Evolutionary conservation across 2,797 vertebrate genomes (phyloP).

Genomic region (Silurus lanzhouensis): DNA sequence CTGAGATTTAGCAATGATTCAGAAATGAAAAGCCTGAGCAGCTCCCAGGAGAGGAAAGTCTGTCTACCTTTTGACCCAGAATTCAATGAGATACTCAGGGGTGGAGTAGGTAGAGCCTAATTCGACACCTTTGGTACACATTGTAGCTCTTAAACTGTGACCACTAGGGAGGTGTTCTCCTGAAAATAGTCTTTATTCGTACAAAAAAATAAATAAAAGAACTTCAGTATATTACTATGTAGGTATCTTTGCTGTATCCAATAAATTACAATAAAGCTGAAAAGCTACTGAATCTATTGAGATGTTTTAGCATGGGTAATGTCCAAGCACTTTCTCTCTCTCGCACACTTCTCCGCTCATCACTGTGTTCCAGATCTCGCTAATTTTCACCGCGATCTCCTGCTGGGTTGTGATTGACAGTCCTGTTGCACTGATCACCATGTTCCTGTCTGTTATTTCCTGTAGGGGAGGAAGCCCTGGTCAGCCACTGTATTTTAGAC

Average conservation of each 20-base stretch:
- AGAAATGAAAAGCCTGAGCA: conserved; percentile 19
- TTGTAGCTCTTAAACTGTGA: conserved; percentile 28
- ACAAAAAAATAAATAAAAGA: neutral
- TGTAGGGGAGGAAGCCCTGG: conserved; percentile 27
- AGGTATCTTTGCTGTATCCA: neutral
- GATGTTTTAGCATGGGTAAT: neutral
- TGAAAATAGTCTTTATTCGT: neutral
- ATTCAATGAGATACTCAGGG: conserved; percentile 27
- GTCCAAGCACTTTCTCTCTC: neutral
- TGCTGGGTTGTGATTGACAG: conserved; percentile 44
- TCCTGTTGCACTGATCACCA: conserved; percentile 38
- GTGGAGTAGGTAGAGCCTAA: conserved; percentile 16
- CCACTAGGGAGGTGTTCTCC: conserved; percentile 2
- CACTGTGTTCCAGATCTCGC: conserved; percentile 25
- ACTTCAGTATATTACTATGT: neutral
- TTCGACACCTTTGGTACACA: conserved; percentile 22
- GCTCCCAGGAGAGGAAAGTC: conserved; percentile 30
- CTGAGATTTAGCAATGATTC: conserved; percentile 42
- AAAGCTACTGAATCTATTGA: conserved; percentile 10
- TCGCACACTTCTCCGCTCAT: neutral
- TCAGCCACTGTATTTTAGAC: conserved; percentile 11
- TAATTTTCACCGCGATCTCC: conserved; percentile 12
- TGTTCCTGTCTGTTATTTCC: conserved; percentile 50
- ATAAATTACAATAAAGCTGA: conserved; percentile 4
- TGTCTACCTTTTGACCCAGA: conserved; percentile 42